A percentile compares a stretch with the other conserved stretches of the same genome.
Conservation (phyloP, 53 echinoderm and acorn worm genomes). For the Astropecten irregularis region DNA sequence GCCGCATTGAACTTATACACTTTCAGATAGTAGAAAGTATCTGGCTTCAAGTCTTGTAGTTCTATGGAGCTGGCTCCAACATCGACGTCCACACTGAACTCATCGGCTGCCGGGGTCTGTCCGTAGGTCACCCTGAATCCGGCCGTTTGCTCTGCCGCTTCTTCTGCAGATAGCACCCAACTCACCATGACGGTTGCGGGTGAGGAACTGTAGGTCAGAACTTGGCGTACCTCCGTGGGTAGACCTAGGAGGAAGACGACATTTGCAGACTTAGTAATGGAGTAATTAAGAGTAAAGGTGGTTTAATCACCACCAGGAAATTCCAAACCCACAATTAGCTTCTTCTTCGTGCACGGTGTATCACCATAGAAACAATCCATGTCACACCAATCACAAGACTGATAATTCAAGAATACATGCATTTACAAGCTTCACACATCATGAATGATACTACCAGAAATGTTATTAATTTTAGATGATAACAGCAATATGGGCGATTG, state of each 20-base stretch:
- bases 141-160: background rate
- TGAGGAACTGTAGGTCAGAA: slow-evolving; percentile 32
- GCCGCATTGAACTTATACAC: slow-evolving; percentile 12
- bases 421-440: too few species aligned
- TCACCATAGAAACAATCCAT: too few species aligned
- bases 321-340: too few species aligned
- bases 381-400: too few species aligned
- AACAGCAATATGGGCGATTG: too few species aligned
- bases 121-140: slow-evolving; percentile 31
- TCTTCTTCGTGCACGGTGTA: too few species aligned
- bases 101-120: background rate
- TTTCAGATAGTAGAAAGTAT: slow-evolving; percentile 40
- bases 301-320: too few species aligned
- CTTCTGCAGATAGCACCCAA: slow-evolving; percentile 1
- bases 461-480: too few species aligned
- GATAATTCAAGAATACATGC: too few species aligned
- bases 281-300: too few species aligned
- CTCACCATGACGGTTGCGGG: slow-evolving; percentile 11
- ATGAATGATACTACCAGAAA: too few species aligned
- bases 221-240: background rate
- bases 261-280: too few species aligned
- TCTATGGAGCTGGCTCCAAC: background rate
- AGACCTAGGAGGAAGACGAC: background rate
- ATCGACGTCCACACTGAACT: background rate
- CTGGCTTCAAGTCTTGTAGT: slow-evolving; percentile 4